phyloP scores from a whole-genome alignment of 1,140 invertebrate species.

The Acromyrmex charruanus region DNA sequence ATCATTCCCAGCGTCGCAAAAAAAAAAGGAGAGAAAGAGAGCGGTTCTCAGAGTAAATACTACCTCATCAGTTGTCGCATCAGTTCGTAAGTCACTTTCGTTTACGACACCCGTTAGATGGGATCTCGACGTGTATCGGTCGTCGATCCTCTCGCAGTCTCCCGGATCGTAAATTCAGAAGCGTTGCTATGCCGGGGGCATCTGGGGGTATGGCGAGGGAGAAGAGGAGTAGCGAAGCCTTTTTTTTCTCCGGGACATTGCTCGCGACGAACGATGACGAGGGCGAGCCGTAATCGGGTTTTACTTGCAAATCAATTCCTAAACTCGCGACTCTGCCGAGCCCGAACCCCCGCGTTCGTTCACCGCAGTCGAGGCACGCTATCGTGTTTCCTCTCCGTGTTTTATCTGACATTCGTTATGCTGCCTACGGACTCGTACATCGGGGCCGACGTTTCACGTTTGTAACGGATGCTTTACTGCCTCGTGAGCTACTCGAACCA shows the following conservation, averaged over 20 bases:
- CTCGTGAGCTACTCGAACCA: slow-evolving; percentile 46
- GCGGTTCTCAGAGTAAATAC: neutral
- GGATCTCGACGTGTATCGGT: slow-evolving; percentile 74
- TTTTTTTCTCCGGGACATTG: slow-evolving; percentile 31
- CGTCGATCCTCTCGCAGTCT: slow-evolving; percentile 77
- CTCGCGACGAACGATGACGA: slow-evolving; percentile 63
- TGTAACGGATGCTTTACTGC: slow-evolving; percentile 79
- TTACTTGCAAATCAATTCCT: slow-evolving; percentile 84
- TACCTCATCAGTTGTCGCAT: slow-evolving; percentile 39
- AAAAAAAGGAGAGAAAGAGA: neutral
- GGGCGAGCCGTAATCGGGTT: slow-evolving; percentile 72
- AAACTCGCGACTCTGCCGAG: slow-evolving; percentile 68
- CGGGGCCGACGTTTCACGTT: slow-evolving; percentile 68
- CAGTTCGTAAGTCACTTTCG: slow-evolving; percentile 70
- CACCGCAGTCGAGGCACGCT: slow-evolving; percentile 38
- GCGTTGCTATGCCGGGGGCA: slow-evolving; percentile 58
- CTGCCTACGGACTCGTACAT: slow-evolving; percentile 62
- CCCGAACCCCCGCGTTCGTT: neutral
- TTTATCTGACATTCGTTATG: slow-evolving; percentile 83
- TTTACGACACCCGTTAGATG: slow-evolving; percentile 75
- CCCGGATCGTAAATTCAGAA: slow-evolving; percentile 80
- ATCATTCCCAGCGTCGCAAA: slow-evolving; percentile 28
- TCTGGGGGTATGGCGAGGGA: slow-evolving; percentile 45
- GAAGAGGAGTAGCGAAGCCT: slow-evolving; percentile 44
- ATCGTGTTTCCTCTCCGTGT: slow-evolving; percentile 79